Conservation (phyloP, 2,888 invertebrate genomes). For the Drosophila maculinotata region DNA sequence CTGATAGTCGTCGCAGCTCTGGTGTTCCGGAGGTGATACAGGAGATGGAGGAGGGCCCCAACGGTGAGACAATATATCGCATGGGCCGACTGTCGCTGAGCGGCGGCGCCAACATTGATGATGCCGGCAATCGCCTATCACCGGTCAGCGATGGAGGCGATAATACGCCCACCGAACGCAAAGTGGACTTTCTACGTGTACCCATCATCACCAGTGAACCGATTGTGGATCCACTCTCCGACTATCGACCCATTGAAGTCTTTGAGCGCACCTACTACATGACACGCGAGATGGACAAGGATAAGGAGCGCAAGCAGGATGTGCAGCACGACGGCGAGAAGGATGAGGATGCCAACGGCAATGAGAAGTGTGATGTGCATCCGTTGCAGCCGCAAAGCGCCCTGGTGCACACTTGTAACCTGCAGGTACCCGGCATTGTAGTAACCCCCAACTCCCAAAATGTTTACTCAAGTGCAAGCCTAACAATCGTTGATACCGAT, state of each 20-base stretch:
- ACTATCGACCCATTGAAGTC: constrained; percentile 84
- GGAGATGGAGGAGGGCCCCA: constrained; percentile 79
- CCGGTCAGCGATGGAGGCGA: constrained; percentile 64
- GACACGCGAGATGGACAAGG: constrained; percentile 77
- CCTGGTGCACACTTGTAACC: constrained; percentile 75
- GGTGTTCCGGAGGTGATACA: constrained; percentile 85
- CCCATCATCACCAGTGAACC: constrained; percentile 80
- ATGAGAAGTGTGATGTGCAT: constrained; percentile 34
- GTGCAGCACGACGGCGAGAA: constrained; percentile 42
- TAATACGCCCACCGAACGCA: constrained; percentile 71
- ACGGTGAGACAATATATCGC: constrained; percentile 75
- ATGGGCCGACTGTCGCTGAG: constrained; percentile 79
- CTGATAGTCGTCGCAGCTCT: constrained; percentile 91
- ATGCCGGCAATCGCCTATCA: constrained; percentile 76
- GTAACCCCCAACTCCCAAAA: constrained; percentile 78
- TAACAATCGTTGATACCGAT: constrained; percentile 89
- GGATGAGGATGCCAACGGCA: constrained; percentile 43
- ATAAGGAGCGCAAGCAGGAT: constrained; percentile 62
- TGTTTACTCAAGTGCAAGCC: constrained; percentile 86
- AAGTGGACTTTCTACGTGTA: constrained; percentile 80
- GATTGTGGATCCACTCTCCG: constrained; percentile 82
- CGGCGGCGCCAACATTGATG: constrained; percentile 83
- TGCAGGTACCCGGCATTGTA: constrained; percentile 83
- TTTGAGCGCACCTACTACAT: constrained; percentile 84
- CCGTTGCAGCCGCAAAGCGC: constrained; percentile 25